Conservation (phyloP, 2,888 invertebrate species). For the Amphipyra tragopoginis region DNA sequence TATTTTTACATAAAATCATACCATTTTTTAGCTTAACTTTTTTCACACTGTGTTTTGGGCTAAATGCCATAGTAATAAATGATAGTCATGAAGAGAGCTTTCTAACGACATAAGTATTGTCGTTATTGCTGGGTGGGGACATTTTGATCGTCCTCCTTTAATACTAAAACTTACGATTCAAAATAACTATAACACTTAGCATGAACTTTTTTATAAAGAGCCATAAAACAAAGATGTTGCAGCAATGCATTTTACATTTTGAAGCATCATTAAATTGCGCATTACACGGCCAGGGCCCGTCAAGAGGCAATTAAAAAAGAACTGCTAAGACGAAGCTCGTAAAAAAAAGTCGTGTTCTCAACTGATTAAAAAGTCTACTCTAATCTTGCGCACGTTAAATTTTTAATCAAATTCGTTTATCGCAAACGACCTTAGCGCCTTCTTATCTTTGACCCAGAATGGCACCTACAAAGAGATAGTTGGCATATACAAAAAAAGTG, state of each 20-base stretch:
- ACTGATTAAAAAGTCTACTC: slow-evolving; percentile 86
- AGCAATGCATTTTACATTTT: slow-evolving; percentile 88
- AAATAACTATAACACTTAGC: slow-evolving; percentile 33
- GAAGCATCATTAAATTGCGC: slow-evolving; percentile 88
- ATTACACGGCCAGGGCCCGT: slow-evolving; percentile 82
- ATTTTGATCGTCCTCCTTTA: too few relatives aligned
- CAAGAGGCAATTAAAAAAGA: slow-evolving; percentile 87
- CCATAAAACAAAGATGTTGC: slow-evolving; percentile 85
- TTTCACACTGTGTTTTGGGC: too few relatives aligned
- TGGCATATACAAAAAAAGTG: slow-evolving; percentile 38
- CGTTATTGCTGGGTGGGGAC: too few relatives aligned
- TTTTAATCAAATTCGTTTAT: slow-evolving; percentile 79
- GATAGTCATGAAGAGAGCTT: too few relatives aligned
- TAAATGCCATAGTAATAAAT: too few relatives aligned
- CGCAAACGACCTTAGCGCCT: slow-evolving; percentile 64
- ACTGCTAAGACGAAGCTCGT: slow-evolving; percentile 86
- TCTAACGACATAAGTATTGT: too few relatives aligned
- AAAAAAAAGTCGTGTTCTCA: slow-evolving; percentile 86
- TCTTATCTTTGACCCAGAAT: slow-evolving; percentile 64
- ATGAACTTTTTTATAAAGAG: slow-evolving; percentile 71
- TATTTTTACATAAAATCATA: too few relatives aligned
- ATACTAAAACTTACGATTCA: too few relatives aligned
- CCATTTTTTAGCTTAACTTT: too few relatives aligned
- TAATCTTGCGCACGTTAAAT: slow-evolving; percentile 76
- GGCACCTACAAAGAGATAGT: slow-evolving; percentile 44